A percentile compares a stretch with the other conserved stretches of the same genome.
phyloP scores from a whole-genome alignment of 1,140 invertebrate genomes.

The Rhopalosiphum maidis region DNA sequence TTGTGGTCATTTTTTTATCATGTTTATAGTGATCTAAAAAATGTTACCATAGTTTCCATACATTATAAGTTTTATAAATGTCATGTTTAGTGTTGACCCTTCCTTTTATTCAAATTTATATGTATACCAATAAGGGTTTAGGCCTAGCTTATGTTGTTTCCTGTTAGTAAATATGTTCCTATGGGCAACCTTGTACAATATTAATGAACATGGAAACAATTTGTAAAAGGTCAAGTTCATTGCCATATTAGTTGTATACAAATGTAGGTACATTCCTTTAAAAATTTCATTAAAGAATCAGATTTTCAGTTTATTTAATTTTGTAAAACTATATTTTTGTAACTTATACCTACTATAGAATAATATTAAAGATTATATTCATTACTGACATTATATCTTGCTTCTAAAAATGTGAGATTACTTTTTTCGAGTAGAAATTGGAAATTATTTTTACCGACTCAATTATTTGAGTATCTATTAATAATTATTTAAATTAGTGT shows the following conservation, averaged over 20 bases:
- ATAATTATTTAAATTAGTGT: neutral
- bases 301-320: neutral
- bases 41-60: constrained; percentile 52
- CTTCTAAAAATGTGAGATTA: no score
- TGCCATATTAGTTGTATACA: neutral
- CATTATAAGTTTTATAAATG: neutral
- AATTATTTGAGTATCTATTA: neutral
- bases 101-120: neutral
- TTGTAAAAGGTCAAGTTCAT: constrained; percentile 49
- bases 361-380: neutral
- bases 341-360: neutral
- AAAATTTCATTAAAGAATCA: neutral
- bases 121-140: neutral
- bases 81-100: constrained; percentile 8
- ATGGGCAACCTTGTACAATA: constrained; percentile 51
- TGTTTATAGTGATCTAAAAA: constrained; percentile 39
- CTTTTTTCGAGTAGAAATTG: neutral
- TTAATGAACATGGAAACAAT: constrained; percentile 17
- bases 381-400: neutral
- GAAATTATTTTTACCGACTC: neutral
- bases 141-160: constrained; percentile 11
- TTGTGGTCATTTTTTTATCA: constrained; percentile 55
- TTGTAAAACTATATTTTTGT: neutral
- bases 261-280: neutral
- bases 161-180: constrained; percentile 47